phyloP scores from a whole-genome alignment of 2,113 vertebrate genomes.

The Etia nguti region DNA sequence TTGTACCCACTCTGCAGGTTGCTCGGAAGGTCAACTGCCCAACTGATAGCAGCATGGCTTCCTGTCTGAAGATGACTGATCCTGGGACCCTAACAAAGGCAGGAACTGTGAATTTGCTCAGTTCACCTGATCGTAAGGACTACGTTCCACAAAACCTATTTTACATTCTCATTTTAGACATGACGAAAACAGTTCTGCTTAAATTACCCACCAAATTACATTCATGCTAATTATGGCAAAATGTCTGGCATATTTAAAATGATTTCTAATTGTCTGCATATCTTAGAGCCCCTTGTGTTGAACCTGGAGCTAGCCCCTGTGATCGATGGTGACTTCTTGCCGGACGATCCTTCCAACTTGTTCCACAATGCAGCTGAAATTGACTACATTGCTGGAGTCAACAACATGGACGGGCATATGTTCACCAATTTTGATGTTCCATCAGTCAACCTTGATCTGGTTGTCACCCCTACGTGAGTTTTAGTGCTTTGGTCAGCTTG shows the following conservation, averaged over 20 bases:
- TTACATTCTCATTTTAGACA: neutral
- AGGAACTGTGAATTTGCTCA: conserved; percentile 51
- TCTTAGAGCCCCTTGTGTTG: conserved; percentile 73
- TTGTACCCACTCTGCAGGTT: conserved; percentile 64
- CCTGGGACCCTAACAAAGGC: conserved; percentile 75
- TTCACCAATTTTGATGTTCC: conserved; percentile 79
- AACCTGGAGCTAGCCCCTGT: conserved; percentile 78
- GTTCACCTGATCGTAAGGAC: conserved; percentile 66
- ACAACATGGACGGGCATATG: conserved; percentile 88
- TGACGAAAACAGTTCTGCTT: neutral
- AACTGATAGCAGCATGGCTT: conserved; percentile 67
- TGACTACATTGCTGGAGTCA: conserved; percentile 83
- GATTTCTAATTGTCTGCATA: neutral
- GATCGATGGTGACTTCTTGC: conserved; percentile 88
- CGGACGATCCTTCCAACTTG: conserved; percentile 74
- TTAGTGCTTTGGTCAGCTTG: neutral
- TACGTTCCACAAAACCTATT: neutral
- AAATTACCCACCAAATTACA: neutral
- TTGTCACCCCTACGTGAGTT: conserved; percentile 71
- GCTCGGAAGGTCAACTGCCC: conserved; percentile 81
- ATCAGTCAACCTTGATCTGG: conserved; percentile 66
- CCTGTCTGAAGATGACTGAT: conserved; percentile 77
- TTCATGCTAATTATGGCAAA: neutral
- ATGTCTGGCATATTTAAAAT: neutral
- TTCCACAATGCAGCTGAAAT: conserved; percentile 81